Evolutionary conservation across 2,113 vertebrate genomes (phyloP), one percentile per base, ranked within the genome.

Genomic region (Pithys albifrons): DNA sequence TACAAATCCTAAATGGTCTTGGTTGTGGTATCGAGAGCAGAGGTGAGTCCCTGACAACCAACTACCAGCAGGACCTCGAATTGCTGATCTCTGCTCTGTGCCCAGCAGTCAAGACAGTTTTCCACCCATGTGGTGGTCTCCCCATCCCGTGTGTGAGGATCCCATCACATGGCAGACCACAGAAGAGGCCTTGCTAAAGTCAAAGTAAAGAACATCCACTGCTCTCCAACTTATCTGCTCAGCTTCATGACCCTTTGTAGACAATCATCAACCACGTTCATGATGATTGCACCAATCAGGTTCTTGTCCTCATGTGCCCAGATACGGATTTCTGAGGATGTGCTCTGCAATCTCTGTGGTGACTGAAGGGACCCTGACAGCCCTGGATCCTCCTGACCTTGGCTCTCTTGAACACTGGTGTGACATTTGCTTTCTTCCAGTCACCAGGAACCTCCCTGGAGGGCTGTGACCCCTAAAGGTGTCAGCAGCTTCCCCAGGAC

Each of bases 241-340:
- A 67, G 54, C 39, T 45, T 73, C 45, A 45, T 39, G 46, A 45
- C 59, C 13, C 37, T 9, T 16, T 69, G 61, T 20, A 67, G 61
- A 24, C 27, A 54, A 31, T 27, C 22, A 37, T 20, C 20, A 61
- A 16, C 35, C 37, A 69, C 6, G 12, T 1, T 43, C 12, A 37
- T 0, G 0, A 37, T 19, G n/a, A 14, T 41, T 48, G 8, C 23
- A 73, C 12, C 29, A 78, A 62, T 43, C 12, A 57, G 5, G 5
- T 35, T 71, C 51, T 66, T 52, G 29, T 25, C 33, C 22, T 58
- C 16, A 11, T 11, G 22, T 10, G n/a, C 14, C n/a, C 52, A 43
- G 14, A 41, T 62, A 22, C 17, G 22, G 29, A 37, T 82, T 73
- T 17, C 23, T 25, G 20, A 65, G 29, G 22, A 69, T 58, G 82